Percentiles rank a stretch among this genome's conserved stretches.
Evolutionary conservation across 2,888 invertebrate species (phyloP).

Genomic region (Acrobasis repandana): DNA sequence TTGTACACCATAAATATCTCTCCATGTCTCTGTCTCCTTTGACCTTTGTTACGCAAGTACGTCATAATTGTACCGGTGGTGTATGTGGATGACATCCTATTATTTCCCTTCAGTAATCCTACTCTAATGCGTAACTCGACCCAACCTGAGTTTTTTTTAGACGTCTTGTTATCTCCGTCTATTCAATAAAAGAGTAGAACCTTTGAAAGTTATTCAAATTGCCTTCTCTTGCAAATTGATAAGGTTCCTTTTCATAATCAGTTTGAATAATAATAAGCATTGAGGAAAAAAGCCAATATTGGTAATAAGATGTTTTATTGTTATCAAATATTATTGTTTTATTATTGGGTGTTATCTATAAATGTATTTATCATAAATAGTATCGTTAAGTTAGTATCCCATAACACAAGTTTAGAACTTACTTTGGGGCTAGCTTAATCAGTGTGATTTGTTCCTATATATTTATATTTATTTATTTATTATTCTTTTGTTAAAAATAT

Average conservation of each 20-base stretch:
- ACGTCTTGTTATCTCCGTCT: slow-evolving; percentile 5
- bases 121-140: slow-evolving; percentile 3
- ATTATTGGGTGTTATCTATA: too few species aligned
- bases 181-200: slow-evolving; percentile 7
- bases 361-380: too few species aligned
- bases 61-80: neutral
- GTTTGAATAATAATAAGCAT: neutral
- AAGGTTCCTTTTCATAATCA: slow-evolving; percentile 6
- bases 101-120: slow-evolving; percentile 14
- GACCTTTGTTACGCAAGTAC: neutral
- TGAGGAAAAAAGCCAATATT: neutral
- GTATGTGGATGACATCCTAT: slow-evolving; percentile 6
- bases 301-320: neutral
- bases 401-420: too few species aligned
- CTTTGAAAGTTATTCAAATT: slow-evolving; percentile 4
- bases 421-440: too few species aligned
- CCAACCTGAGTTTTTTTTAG: neutral
- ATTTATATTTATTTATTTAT: too few species aligned
- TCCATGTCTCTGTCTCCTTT: neutral
- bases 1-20: neutral
- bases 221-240: slow-evolving; percentile 4
- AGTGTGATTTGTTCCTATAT: too few species aligned
- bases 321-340: too few species aligned
- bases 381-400: too few species aligned
- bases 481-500: too few species aligned